Percentiles rank a stretch among this genome's conserved stretches.
Conservation (phyloP, 2,888 invertebrate genomes). For the Drosophila bunnanda region DNA sequence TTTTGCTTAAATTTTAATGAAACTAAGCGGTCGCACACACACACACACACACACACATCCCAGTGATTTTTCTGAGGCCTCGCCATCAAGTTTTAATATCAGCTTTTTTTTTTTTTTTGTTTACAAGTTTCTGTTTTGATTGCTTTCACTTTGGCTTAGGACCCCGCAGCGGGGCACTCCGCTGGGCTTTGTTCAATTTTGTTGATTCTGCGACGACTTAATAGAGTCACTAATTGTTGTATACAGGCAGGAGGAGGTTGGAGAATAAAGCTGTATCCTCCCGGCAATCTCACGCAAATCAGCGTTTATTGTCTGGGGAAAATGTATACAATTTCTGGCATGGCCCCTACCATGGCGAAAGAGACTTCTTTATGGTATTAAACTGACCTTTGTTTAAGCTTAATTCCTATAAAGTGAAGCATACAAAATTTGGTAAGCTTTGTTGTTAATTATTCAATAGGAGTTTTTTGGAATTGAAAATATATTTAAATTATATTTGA, state of each 20-base stretch:
- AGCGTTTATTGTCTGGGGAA: constrained; percentile 14
- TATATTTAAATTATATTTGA: neutral
- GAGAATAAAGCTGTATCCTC: constrained; percentile 35
- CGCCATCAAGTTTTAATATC: constrained; percentile 71
- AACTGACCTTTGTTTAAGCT: neutral
- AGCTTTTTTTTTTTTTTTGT: constrained; percentile 51
- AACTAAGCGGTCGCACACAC: constrained; percentile 33
- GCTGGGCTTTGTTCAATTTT: constrained; percentile 59
- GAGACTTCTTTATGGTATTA: neutral
- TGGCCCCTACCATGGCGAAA: neutral
- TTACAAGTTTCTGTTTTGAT: constrained; percentile 66
- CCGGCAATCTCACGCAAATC: constrained; percentile 8
- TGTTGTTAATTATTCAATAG: neutral
- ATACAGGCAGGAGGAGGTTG: constrained; percentile 32
- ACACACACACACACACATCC: constrained; percentile 8
- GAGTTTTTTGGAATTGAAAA: neutral
- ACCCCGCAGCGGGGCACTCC: constrained; percentile 28
- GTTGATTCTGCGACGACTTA: constrained; percentile 57
- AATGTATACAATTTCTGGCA: constrained; percentile 4
- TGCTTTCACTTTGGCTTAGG: constrained; percentile 51
- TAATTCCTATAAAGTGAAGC: neutral
- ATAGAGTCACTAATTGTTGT: constrained; percentile 72
- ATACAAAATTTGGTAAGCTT: neutral
- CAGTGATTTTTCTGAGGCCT: constrained; percentile 49
- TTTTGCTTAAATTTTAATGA: constrained; percentile 75